phyloP scores from a whole-genome alignment of 2,113 vertebrate species.

The Blennius ocellaris region DNA sequence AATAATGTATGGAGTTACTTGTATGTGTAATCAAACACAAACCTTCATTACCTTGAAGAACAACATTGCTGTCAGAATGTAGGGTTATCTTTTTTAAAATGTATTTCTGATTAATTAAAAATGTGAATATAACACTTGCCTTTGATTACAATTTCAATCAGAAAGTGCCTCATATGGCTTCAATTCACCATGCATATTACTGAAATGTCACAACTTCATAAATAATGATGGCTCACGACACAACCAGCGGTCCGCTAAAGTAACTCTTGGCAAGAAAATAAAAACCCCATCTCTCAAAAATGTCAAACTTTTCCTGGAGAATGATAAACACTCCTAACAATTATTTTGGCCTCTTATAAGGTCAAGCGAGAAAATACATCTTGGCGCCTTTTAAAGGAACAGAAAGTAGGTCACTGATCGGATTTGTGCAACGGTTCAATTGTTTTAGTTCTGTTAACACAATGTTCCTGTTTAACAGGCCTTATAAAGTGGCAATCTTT shows the following conservation, averaged over 20 bases:
- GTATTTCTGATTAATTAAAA: no score
- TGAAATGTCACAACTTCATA: not conserved
- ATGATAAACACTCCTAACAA: not conserved
- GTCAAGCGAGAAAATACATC: not conserved
- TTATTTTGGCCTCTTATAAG: not conserved
- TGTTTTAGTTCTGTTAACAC: slow-evolving; percentile 6
- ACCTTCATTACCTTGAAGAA: no score
- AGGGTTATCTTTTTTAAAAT: no score
- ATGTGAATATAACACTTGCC: no score
- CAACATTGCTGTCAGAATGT: no score
- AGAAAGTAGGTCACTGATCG: not conserved
- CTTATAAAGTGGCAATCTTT: not conserved
- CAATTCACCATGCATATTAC: not conserved
- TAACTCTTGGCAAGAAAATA: not conserved
- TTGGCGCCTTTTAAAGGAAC: not conserved
- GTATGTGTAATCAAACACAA: no score
- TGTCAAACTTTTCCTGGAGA: not conserved
- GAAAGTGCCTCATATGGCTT: not conserved
- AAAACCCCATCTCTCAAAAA: not conserved
- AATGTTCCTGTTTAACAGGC: slow-evolving; percentile 13
- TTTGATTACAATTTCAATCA: no score
- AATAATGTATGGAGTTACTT: no score
- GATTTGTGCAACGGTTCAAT: slow-evolving; percentile 3
- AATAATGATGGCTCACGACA: not conserved
- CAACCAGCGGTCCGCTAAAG: not conserved